phyloP scores from a whole-genome alignment of 2,113 vertebrate species.

The Eonycteris spelaea region DNA sequence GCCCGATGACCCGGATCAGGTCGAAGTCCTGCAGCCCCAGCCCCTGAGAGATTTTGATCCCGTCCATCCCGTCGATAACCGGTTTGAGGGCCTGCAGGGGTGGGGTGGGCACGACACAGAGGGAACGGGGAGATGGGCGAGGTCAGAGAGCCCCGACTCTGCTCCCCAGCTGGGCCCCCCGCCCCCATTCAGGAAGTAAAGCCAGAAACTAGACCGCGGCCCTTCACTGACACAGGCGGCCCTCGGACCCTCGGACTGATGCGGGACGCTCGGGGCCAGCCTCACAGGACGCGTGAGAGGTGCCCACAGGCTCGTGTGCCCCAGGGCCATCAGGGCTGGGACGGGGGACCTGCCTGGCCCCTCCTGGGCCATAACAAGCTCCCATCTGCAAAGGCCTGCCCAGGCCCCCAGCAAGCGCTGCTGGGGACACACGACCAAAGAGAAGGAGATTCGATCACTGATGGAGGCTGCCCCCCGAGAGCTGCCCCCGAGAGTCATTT shows the following conservation, averaged over 20 bases:
- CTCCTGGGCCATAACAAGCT: fast-evolving
- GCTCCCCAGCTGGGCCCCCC: background rate
- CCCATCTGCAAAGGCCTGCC: background rate
- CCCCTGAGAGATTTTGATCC: constrained; percentile 94
- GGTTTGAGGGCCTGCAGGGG: constrained; percentile 89
- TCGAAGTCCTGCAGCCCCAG: constrained; percentile 96
- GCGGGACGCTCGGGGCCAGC: fast-evolving
- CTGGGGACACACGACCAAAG: fast-evolving
- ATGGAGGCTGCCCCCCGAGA: background rate
- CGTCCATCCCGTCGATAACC: constrained; percentile 95
- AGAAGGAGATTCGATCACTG: background rate
- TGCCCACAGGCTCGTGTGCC: background rate
- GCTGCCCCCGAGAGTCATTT: background rate
- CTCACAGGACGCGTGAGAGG: background rate
- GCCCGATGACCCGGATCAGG: constrained; percentile 95
- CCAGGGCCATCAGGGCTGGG: background rate
- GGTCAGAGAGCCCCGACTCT: no score
- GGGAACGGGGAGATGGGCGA: fast-evolving
- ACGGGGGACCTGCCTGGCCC: background rate
- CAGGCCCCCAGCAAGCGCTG: fast-evolving
- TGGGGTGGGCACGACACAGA: background rate
- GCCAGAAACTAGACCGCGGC: no score
- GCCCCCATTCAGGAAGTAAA: no score
- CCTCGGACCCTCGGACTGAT: no score
- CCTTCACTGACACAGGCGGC: no score